A percentile compares a stretch with the other conserved stretches of the same genome.
Conservation (phyloP, 2,797 vertebrate species). For the Enteromius mattozi region DNA sequence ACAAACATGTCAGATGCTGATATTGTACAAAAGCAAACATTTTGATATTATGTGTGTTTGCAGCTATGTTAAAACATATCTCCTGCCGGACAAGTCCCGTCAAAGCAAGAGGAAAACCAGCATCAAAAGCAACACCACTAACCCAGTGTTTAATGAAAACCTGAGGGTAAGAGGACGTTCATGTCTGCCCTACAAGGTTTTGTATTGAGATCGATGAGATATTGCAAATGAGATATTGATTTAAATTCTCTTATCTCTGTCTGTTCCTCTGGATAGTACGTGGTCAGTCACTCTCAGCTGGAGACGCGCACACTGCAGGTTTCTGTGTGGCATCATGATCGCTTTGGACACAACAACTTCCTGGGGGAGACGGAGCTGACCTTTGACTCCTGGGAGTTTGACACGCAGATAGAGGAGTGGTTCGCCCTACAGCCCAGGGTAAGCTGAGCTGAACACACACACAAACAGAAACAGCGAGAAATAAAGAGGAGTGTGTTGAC, state of each 20-base stretch:
- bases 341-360: slow-evolving; percentile 94
- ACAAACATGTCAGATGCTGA: neutral
- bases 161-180: slow-evolving; percentile 83
- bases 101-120: slow-evolving; percentile 97
- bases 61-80: slow-evolving; percentile 97
- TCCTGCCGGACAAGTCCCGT: slow-evolving; percentile 92
- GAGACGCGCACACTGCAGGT: slow-evolving; percentile 93
- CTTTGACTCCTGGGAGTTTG: slow-evolving; percentile 95
- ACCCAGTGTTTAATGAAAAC: slow-evolving; percentile 92
- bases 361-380: slow-evolving; percentile 95
- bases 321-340: slow-evolving; percentile 97
- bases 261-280: slow-evolving; percentile 79
- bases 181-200: neutral
- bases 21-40: neutral
- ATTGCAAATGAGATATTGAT: slow-evolving; percentile 24
- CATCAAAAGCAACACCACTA: slow-evolving; percentile 89
- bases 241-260: slow-evolving; percentile 5
- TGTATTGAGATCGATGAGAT: neutral
- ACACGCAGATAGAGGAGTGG: slow-evolving; percentile 89
- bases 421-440: slow-evolving; percentile 93
- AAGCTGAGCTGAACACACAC: slow-evolving; percentile 37
- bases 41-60: slow-evolving; percentile 39
- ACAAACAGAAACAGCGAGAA: neutral
- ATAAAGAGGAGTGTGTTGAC: neutral
- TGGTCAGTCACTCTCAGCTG: slow-evolving; percentile 95